These are phyloP conservation scores for Columba janthina DNA, from an alignment of 2,113 vertebrate genomes.

Conservation along the genomic window DNA sequence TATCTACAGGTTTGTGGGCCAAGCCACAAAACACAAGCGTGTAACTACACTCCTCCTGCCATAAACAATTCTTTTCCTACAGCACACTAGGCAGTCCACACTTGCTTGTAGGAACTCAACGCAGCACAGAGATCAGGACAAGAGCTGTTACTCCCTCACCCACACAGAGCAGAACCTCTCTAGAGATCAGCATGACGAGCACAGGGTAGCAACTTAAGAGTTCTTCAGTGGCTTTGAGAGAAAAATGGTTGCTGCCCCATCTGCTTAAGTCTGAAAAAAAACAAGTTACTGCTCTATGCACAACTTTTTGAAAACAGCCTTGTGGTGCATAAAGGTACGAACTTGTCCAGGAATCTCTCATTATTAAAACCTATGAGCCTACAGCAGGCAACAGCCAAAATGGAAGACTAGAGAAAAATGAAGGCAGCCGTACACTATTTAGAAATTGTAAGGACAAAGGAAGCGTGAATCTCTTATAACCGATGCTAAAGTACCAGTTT, in stretches of 20 bases:
- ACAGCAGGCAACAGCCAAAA: too few species aligned
- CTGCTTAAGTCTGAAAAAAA: too few species aligned
- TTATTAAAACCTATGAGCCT: too few species aligned
- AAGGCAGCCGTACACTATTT: rapidly evolving
- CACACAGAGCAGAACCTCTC: not conserved
- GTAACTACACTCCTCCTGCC: not conserved
- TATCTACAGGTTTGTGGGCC: not conserved
- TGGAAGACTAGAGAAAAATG: not conserved
- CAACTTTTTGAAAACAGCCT: too few species aligned
- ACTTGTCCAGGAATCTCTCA: too few species aligned
- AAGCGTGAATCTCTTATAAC: not conserved
- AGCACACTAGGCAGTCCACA: not conserved
- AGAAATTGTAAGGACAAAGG: not conserved
- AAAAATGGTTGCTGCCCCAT: not conserved
- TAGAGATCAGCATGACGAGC: rapidly evolving
- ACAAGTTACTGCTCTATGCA: too few species aligned
- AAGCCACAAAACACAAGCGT: not conserved
- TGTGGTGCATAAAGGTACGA: too few species aligned
- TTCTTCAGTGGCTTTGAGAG: not conserved
- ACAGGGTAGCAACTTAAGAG: not conserved
- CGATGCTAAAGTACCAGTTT: not conserved
- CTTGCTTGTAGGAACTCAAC: rapidly evolving
- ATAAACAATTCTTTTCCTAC: not conserved
- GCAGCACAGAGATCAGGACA: rapidly evolving
- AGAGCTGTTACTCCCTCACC: not conserved